phyloP scores from a whole-genome alignment of 1,140 invertebrate genomes.

The Coptotermes formosanus region DNA sequence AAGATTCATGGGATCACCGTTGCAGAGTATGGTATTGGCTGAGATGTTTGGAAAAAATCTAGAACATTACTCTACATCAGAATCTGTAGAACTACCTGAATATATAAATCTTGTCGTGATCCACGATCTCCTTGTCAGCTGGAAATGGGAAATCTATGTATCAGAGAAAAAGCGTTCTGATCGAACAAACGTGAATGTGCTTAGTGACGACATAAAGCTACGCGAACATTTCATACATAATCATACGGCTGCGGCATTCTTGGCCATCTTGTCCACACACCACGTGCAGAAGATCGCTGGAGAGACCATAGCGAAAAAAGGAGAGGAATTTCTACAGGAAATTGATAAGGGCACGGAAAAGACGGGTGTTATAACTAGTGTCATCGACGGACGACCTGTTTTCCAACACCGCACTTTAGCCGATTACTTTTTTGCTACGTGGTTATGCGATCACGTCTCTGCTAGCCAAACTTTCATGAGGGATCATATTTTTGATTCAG shows the following conservation, averaged over 20 bases:
- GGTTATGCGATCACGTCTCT: background rate
- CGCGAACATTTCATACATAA: background rate
- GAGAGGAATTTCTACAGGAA: no score
- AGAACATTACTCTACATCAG: background rate
- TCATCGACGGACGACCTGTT: no score
- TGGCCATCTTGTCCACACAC: background rate
- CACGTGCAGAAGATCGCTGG: background rate
- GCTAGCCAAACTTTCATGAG: background rate
- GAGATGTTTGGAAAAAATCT: background rate
- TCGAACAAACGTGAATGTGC: background rate
- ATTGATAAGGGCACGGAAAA: conserved; percentile 3
- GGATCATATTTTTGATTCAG: background rate
- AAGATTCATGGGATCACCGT: conserved; percentile 24
- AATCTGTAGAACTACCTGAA: background rate
- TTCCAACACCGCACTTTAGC: no score
- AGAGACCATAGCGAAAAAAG: background rate
- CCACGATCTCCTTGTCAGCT: background rate
- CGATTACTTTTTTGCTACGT: conserved; percentile 23
- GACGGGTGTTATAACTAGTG: conserved; percentile 16
- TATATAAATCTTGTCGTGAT: background rate
- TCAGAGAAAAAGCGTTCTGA: conserved; percentile 27
- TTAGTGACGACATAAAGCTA: background rate
- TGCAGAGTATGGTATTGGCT: conserved; percentile 12
- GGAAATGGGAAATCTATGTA: conserved; percentile 24
- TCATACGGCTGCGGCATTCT: conserved; percentile 14